Evolutionary conservation across 1,140 invertebrate species (phyloP).

Genomic region (Drosophila ogumai): DNA sequence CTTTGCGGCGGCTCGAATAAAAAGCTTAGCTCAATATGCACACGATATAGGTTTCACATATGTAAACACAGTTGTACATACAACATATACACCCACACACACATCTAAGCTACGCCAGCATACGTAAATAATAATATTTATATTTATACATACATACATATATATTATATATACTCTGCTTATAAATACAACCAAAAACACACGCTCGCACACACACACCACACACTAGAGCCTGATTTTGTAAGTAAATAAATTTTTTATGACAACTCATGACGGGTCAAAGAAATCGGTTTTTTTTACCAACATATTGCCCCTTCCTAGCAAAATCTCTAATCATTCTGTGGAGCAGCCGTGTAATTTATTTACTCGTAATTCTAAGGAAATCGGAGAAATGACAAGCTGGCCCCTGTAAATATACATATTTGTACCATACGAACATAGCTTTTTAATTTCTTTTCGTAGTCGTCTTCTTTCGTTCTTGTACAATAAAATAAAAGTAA

Average conservation of each 20-base stretch:
- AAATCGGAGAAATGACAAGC: constrained; percentile 32
- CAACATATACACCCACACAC: constrained; percentile 23
- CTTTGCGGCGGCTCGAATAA: constrained; percentile 52
- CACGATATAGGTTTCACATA: constrained; percentile 27
- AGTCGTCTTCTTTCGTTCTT: constrained; percentile 24
- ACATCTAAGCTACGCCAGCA: constrained; percentile 15
- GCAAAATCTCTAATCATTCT: constrained; percentile 19
- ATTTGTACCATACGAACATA: constrained; percentile 26
- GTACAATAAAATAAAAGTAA: constrained; percentile 13
- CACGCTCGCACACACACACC: constrained; percentile 18
- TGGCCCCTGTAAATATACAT: constrained; percentile 39
- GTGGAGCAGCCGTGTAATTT: constrained; percentile 25
- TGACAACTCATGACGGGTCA: constrained; percentile 60
- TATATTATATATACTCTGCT: constrained; percentile 46
- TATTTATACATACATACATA: constrained; percentile 36
- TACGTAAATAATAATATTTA: constrained; percentile 47
- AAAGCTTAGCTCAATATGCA: constrained; percentile 49
- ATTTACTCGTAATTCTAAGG: constrained; percentile 32
- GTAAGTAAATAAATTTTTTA: constrained; percentile 79
- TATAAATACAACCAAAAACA: constrained; percentile 46
- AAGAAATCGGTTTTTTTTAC: constrained; percentile 46
- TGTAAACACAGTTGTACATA: constrained; percentile 57
- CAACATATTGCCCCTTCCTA: constrained; percentile 8
- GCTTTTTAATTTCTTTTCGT: constrained; percentile 52
- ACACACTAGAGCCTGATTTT: constrained; percentile 42